Evolutionary conservation across 2,797 vertebrate species (phyloP).

Genomic region (Picus viridis): DNA sequence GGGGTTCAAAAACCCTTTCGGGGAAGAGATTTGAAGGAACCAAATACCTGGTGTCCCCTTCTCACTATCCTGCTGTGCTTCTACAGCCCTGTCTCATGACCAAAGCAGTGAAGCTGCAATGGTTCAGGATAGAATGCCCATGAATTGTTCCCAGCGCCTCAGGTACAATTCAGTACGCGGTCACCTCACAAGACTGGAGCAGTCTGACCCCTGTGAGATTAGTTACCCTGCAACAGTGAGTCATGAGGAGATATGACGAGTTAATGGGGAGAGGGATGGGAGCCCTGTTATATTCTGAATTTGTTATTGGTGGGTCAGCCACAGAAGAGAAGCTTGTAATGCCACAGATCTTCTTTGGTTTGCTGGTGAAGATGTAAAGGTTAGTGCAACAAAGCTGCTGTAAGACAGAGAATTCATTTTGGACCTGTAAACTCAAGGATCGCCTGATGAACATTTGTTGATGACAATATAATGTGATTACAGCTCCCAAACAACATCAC

Average conservation of each 20-base stretch:
- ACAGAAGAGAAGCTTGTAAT: not conserved
- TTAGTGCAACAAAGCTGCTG: not conserved
- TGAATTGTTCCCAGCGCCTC: no score
- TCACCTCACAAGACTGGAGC: not conserved
- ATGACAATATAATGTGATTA: not conserved
- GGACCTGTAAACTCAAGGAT: not conserved
- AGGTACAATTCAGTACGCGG: accelerated
- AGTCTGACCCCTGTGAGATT: not conserved
- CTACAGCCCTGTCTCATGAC: not conserved
- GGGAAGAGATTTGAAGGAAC: not conserved
- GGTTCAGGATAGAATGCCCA: accelerated
- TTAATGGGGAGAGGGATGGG: not conserved
- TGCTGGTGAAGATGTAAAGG: not conserved
- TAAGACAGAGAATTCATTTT: not conserved
- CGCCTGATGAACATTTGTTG: not conserved
- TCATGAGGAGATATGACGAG: not conserved
- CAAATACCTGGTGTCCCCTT: not conserved
- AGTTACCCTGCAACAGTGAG: no score
- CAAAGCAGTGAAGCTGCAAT: not conserved
- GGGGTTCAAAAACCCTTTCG: not conserved
- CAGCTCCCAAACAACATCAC: not conserved
- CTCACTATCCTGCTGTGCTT: not conserved
- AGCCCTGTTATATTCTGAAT: not conserved
- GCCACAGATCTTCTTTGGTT: no score
- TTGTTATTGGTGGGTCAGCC: not conserved